phyloP scores from a whole-genome alignment of 1,140 invertebrate species.

The Bradysia coprophila region DNA sequence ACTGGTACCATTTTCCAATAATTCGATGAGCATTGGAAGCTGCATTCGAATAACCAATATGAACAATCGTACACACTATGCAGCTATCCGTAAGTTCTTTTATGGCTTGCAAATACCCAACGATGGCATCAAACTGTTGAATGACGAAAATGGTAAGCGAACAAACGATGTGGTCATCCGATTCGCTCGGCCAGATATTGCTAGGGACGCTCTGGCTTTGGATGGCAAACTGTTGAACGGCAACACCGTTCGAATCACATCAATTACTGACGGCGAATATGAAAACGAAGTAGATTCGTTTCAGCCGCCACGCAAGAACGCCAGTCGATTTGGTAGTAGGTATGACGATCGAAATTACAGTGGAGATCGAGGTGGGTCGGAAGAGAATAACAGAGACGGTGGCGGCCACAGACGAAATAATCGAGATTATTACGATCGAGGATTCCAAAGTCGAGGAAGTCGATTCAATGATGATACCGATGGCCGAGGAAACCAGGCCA shows the following conservation, averaged over 20 bases:
- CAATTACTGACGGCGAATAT: slow-evolving; percentile 40
- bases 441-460: slow-evolving; percentile 16
- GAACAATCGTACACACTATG: slow-evolving; percentile 44
- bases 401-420: background rate
- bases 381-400: background rate
- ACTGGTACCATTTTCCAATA: background rate
- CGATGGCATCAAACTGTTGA: slow-evolving; percentile 70
- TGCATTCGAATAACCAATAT: slow-evolving; percentile 55
- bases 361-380: background rate
- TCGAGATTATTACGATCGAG: slow-evolving; percentile 13
- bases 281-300: slow-evolving; percentile 44
- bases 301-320: slow-evolving; percentile 17
- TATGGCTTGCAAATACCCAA: slow-evolving; percentile 55
- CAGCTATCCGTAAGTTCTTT: slow-evolving; percentile 66
- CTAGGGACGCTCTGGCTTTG: slow-evolving; percentile 43
- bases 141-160: slow-evolving; percentile 55
- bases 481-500: slow-evolving; percentile 2
- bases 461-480: slow-evolving; percentile 6
- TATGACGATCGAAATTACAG: background rate
- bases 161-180: slow-evolving; percentile 63
- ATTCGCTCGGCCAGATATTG: slow-evolving; percentile 46
- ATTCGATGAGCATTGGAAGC: slow-evolving; percentile 7
- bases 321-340: background rate
- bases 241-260: slow-evolving; percentile 36
- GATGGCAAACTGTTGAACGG: slow-evolving; percentile 36